These are phyloP conservation scores for Anoplius nigerrimus DNA, from an alignment of 2,888 invertebrate genomes.

Conservation along the genomic window DNA sequence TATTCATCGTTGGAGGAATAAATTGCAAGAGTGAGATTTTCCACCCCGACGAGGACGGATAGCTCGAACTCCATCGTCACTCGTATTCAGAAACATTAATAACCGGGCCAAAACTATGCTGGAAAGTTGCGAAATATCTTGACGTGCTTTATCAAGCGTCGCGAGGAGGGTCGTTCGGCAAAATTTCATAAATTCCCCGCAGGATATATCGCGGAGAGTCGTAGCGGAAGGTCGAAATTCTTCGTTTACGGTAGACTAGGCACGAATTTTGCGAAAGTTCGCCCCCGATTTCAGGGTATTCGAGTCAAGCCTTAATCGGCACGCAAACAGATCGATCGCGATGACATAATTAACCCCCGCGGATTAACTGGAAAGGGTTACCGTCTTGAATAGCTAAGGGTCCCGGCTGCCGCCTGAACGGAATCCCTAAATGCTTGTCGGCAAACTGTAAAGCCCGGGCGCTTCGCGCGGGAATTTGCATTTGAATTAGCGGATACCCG, in stretches of 20 bases:
- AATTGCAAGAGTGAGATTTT: too few relatives aligned
- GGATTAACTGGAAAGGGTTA: slow-evolving; percentile 46
- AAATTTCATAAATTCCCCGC: too few relatives aligned
- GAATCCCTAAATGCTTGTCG: slow-evolving; percentile 55
- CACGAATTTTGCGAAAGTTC: not conserved
- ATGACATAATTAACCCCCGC: slow-evolving; percentile 53
- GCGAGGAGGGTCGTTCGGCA: slow-evolving; percentile 7
- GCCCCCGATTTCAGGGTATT: not conserved
- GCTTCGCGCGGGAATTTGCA: slow-evolving; percentile 41
- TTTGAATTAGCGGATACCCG: slow-evolving; percentile 30
- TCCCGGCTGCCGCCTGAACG: slow-evolving; percentile 36
- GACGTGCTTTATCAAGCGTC: slow-evolving; percentile 26
- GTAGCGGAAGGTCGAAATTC: not conserved
- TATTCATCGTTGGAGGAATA: too few relatives aligned
- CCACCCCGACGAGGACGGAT: too few relatives aligned
- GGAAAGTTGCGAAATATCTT: slow-evolving; percentile 35
- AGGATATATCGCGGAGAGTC: too few relatives aligned
- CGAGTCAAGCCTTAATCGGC: too few relatives aligned
- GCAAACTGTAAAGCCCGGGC: slow-evolving; percentile 44
- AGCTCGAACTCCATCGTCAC: too few relatives aligned
- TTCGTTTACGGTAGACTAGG: not conserved
- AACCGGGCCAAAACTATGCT: too few relatives aligned
- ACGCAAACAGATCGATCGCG: slow-evolving; percentile 53
- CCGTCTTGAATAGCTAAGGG: slow-evolving; percentile 52
- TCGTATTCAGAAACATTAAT: too few relatives aligned